Conservation (phyloP, 1,140 invertebrate genomes). For the Drosophila tani region DNA sequence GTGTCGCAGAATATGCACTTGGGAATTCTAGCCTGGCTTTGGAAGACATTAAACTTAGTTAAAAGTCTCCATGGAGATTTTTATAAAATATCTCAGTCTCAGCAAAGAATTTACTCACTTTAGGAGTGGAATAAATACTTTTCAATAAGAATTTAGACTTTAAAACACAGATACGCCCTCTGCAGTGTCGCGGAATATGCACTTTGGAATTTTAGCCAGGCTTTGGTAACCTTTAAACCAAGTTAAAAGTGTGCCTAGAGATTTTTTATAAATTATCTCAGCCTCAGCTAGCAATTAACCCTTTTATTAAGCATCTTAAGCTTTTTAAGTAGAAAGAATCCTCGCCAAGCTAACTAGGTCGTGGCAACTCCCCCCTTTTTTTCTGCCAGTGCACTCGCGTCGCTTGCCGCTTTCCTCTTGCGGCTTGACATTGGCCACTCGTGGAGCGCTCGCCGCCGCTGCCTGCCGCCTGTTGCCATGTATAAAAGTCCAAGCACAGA, state of each 20-base stretch:
- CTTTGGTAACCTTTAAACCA: neutral
- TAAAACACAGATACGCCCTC: too few relatives aligned
- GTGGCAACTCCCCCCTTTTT: neutral
- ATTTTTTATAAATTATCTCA: neutral
- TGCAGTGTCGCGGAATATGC: neutral
- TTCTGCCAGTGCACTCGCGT: constrained; percentile 17
- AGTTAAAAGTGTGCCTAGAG: neutral
- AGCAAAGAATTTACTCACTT: too few relatives aligned
- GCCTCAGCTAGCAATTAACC: too few relatives aligned
- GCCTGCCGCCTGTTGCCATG: constrained; percentile 25
- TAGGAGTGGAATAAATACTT: too few relatives aligned
- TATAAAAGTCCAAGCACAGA: constrained; percentile 45
- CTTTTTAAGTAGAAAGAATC: neutral
- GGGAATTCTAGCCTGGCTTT: neutral
- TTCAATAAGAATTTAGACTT: too few relatives aligned
- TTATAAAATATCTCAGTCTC: too few relatives aligned
- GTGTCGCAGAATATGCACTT: neutral
- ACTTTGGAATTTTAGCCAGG: neutral
- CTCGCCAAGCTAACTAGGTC: too few relatives aligned
- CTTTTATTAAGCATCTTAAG: neutral
- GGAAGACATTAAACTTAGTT: neutral
- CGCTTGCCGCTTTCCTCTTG: constrained; percentile 3
- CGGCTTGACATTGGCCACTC: constrained; percentile 35
- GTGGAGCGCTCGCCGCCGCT: neutral
- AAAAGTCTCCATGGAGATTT: too few relatives aligned